Evolutionary conservation across 2,113 vertebrate species (phyloP).

Genomic region (Zapornia atra): DNA sequence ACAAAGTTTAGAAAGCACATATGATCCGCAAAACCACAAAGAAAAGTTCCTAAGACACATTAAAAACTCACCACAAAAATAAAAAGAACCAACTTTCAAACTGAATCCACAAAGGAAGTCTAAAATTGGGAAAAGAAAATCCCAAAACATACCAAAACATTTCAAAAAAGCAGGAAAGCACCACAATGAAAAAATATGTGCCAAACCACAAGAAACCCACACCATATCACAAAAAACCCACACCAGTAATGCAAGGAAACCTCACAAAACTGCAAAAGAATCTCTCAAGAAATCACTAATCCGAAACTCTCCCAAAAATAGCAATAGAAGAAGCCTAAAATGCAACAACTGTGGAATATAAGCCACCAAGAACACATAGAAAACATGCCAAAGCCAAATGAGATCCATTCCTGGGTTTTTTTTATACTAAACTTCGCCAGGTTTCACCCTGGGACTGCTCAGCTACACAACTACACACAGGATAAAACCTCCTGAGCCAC

Average conservation of each 20-base stretch:
- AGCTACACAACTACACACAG: not conserved
- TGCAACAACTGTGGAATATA: not conserved
- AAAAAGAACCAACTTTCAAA: not conserved
- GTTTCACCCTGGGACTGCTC: not conserved
- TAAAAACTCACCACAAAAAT: not conserved
- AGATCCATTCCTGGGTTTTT: not conserved
- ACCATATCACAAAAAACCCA: too few relatives aligned
- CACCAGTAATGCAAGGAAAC: not conserved
- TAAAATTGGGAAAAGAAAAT: not conserved
- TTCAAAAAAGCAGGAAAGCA: not conserved
- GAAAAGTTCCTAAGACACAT: not conserved
- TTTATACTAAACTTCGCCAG: not conserved
- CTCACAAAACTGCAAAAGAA: not conserved
- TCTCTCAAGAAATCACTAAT: rapidly evolving
- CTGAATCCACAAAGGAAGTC: not conserved
- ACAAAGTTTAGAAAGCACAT: not conserved
- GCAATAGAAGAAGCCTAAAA: not conserved
- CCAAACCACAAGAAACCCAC: not conserved
- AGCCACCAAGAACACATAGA: not conserved
- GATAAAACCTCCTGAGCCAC: not conserved
- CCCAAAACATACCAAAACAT: not conserved
- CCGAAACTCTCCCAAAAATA: rapidly evolving
- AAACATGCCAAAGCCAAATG: rapidly evolving
- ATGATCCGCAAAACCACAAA: not conserved
- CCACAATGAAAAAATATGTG: not conserved